phyloP scores from a whole-genome alignment of 2,113 vertebrate genomes.

The Neodon shergylaensis region DNA sequence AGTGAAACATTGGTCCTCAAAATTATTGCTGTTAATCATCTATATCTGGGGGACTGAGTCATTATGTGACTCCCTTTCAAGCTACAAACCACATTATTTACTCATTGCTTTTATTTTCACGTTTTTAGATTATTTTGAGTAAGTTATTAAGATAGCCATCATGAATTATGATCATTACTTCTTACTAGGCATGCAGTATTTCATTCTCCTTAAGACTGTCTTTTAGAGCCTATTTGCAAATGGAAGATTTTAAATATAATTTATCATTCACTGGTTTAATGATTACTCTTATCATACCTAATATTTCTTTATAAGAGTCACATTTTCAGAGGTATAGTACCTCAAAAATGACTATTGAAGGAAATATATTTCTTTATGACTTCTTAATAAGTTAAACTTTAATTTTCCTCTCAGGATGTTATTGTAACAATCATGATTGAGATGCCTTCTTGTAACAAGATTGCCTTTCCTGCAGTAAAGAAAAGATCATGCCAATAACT shows the following conservation, averaged over 20 bases:
- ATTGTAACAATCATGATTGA: not conserved
- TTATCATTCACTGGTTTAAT: conserved; percentile 11
- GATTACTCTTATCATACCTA: not conserved
- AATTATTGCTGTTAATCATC: not conserved
- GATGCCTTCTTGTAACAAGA: not conserved
- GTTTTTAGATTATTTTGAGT: conserved; percentile 21
- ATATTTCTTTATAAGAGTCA: not conserved
- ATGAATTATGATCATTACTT: conserved; percentile 6
- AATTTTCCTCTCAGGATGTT: conserved; percentile 6
- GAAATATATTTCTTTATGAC: not conserved
- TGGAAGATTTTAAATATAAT: conserved; percentile 16
- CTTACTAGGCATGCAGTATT: not conserved
- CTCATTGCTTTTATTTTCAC: not conserved
- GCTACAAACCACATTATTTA: not conserved
- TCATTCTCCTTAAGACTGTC: not conserved
- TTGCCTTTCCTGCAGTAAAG: not conserved
- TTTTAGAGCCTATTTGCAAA: conserved; percentile 3
- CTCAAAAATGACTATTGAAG: not conserved
- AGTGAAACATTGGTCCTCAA: conserved; percentile 12
- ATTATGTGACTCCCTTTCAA: not conserved
- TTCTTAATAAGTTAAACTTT: not conserved
- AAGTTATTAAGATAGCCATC: not conserved
- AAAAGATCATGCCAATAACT: not conserved
- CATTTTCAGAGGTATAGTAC: not conserved
- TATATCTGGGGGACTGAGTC: not conserved